Percentiles rank a stretch among this genome's conserved stretches.
These are phyloP conservation scores for Zophobas morio DNA, from an alignment of 1,140 invertebrate species.

Conservation along the genomic window DNA sequence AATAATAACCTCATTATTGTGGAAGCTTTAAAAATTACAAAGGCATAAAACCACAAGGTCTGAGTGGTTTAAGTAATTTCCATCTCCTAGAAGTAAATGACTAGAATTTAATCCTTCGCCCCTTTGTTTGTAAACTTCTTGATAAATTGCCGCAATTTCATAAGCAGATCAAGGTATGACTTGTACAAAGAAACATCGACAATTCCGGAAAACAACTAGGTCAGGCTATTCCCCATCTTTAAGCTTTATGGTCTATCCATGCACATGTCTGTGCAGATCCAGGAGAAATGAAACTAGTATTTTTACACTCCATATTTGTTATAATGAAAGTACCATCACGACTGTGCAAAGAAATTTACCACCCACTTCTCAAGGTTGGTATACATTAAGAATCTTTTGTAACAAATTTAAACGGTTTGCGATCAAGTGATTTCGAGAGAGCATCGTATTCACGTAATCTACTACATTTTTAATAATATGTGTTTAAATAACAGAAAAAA, in stretches of 20 bases:
- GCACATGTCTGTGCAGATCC: constrained; percentile 18
- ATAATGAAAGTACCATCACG: constrained; percentile 33
- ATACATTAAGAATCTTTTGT: constrained; percentile 7
- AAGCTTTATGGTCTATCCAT: constrained; percentile 5
- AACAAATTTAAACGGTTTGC: not conserved
- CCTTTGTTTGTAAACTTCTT: constrained; percentile 20
- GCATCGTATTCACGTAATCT: too few species aligned
- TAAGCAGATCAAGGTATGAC: constrained; percentile 31
- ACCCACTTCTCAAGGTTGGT: constrained; percentile 32
- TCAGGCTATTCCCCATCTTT: not conserved
- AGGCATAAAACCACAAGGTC: constrained; percentile 5
- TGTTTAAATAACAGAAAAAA: too few species aligned
- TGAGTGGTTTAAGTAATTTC: constrained; percentile 8
- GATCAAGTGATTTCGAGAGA: not conserved
- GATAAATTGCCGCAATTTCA: constrained; percentile 35
- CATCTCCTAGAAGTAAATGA: not conserved
- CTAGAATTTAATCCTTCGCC: constrained; percentile 1
- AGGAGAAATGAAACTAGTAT: constrained; percentile 29
- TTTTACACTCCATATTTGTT: constrained; percentile 40
- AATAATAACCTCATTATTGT: not conserved
- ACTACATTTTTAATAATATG: too few species aligned
- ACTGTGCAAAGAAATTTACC: constrained; percentile 31
- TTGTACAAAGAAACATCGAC: too few species aligned
- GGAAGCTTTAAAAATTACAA: not conserved
- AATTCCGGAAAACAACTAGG: constrained; percentile 21